Base-by-base conservation (phyloP, 1,140 invertebrate species). In the Lethrus apterus region DNA sequence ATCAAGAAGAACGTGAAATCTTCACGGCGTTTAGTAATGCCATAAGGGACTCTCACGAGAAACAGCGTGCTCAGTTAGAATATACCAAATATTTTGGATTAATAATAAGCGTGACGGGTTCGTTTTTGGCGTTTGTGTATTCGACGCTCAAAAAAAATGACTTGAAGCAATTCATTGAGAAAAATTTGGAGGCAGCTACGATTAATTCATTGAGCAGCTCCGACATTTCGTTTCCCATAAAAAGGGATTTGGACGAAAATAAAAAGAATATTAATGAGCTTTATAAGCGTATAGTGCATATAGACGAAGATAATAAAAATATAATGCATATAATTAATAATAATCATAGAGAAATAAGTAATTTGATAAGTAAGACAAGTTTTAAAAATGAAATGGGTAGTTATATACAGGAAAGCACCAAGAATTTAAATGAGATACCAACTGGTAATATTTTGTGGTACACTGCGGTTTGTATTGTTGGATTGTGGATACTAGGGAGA, bases 51-150 rank as follows among this genome's bases (percentile, higher is more conserved):
- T 78, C 77, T 44, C 82, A 85, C 60, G 82, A 85, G 56, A 82
- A 81, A 58, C 82, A 85, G 64, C 57, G 80, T 44, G 72, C 78
- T 2, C 76, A 81, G 61, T 72, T 79, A 20, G 80, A 84, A 59
- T 72, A 77, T 53, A 83, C 81, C 2, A 85, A 85, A 64, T 85
- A 85, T 63, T 81, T 81, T 73, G 80, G 79, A 13, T 66, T 85
- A 23, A 74, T 80, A 41, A 75, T 79, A n/a, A 83, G 81, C n/a
- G 60, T 83, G 24, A 49, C 77, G 11, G 80, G 81, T 15, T 77
- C 80, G 2, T 58, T 79, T 19, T 67, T 82, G 31, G 78, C 62
- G 5, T 66, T 64, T 48, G 32, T 54, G 26, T 64, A 62, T 47
- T 57, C 62, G 8, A 57, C 58, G 10, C 38, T 62, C 13, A 52